These are phyloP conservation scores for Crotalus horridus DNA, from an alignment of 2,113 vertebrate genomes.

Conservation along the genomic window DNA sequence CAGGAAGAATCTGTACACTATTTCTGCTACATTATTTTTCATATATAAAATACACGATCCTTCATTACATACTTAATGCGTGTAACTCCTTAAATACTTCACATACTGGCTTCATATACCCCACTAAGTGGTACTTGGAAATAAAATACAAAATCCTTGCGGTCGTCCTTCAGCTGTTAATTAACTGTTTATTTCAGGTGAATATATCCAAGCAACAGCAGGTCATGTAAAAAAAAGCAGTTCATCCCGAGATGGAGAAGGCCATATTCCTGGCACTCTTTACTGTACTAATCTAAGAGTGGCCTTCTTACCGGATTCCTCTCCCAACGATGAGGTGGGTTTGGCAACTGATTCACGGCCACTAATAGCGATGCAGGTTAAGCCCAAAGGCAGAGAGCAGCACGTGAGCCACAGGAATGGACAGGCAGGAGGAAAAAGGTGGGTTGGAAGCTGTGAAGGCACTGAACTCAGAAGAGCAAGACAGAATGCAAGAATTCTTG, in stretches of 20 bases:
- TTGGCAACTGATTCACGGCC: background rate
- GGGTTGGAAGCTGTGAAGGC: background rate
- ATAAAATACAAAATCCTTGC: background rate
- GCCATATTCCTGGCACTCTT: conserved; percentile 74
- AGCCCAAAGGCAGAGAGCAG: background rate
- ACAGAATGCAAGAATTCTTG: background rate
- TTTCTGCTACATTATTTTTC: background rate
- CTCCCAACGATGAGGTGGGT: conserved; percentile 67
- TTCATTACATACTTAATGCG: background rate
- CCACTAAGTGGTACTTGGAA: background rate
- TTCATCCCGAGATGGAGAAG: conserved; percentile 11
- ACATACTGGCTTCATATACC: background rate
- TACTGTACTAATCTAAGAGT: conserved; percentile 87
- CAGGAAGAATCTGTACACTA: too few relatives aligned
- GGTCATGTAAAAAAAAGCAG: conserved; percentile 51
- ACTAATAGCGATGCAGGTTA: background rate
- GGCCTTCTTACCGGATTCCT: conserved; percentile 78
- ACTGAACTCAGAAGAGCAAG: background rate
- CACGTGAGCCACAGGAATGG: background rate
- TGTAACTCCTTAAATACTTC: background rate
- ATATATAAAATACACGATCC: background rate
- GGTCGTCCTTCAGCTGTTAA: background rate
- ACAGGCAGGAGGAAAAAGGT: background rate
- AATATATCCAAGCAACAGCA: conserved; percentile 59
- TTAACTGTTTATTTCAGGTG: conserved; percentile 45